Base-by-base conservation (phyloP, 2,113 vertebrate genomes). In the Axis porcinus region DNA sequence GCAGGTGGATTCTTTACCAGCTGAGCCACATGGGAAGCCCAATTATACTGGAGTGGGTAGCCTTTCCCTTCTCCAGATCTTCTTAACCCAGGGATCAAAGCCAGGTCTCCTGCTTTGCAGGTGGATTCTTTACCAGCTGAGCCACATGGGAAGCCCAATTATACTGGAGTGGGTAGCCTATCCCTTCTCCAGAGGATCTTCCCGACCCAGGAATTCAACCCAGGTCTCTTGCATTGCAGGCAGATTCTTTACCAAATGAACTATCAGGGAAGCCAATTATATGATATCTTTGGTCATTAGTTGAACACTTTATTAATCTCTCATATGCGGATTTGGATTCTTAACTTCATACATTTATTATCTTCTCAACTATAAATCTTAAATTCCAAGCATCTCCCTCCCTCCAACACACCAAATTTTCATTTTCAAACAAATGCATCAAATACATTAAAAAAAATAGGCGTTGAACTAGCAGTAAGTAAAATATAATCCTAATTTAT, bases 371-470 rank as follows among this genome's bases (percentile, higher is more conserved):
- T 62, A n/a, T 36, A 15, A 81, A n/a, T 5, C 7, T 21, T 52
- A 33, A 58, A 76, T 70, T 23, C 14, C 30, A 79, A 33, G 12
- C 2, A 30, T 25, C 6, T 33, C 2, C 9, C 1, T 3, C 19
- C 15, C n/a, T 8, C 84, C 2, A 40, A 55, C 3, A 12, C 4
- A 50, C 4, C 9, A 2, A 76, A 60, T 74, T 74, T 74, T 74
- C 67, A 85, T 74, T 93, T 92, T 94, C 50, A 87, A 76, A 70
- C 40, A 91, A 91, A 79, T 82, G 33, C 3, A 47, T 14, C 45
- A 87, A 67, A 86, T 17, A 76, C 1, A 74, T 55, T 84, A 25
- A 57, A 91, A 91, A 43, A 95, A 52, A 36, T 2, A 70, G 8
- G 9, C 8, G 76, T 2, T 92, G 21, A 92, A 87, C 43, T 45